phyloP scores from a whole-genome alignment of 2,888 invertebrate genomes.

The Steinernema carpocapsae region DNA sequence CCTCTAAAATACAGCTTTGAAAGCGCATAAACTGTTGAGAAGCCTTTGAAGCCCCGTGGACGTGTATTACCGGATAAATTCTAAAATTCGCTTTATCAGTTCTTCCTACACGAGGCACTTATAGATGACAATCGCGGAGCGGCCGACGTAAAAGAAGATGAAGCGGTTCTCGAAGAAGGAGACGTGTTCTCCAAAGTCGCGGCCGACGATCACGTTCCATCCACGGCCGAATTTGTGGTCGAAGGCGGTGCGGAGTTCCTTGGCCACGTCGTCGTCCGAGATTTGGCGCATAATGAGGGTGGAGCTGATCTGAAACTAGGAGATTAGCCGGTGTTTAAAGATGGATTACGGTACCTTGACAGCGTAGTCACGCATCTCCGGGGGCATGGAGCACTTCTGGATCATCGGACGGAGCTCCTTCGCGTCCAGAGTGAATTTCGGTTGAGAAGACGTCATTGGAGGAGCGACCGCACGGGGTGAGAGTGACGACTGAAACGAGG shows the following conservation, averaged over 20 bases:
- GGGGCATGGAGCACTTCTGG: conserved; percentile 11
- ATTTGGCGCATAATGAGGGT: background rate
- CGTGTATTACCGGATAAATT: too few relatives aligned
- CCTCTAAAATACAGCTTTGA: too few relatives aligned
- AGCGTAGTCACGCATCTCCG: conserved; percentile 7
- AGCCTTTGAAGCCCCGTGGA: too few relatives aligned
- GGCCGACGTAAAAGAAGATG: conserved; percentile 23
- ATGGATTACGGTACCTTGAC: background rate
- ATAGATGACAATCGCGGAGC: conserved; percentile 22
- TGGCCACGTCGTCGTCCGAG: conserved; percentile 8
- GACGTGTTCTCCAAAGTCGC: conserved; percentile 16
- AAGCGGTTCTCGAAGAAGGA: background rate
- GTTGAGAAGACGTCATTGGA: too few relatives aligned
- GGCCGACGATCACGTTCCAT: conserved; percentile 26
- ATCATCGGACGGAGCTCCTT: conserved; percentile 4
- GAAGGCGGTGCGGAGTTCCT: background rate
- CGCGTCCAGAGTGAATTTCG: background rate
- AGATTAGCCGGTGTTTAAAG: background rate
- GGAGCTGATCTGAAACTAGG: background rate
- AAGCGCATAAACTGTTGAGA: too few relatives aligned
- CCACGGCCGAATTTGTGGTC: conserved; percentile 14
- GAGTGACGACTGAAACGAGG: too few relatives aligned
- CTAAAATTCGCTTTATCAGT: too few relatives aligned
- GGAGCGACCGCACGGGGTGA: too few relatives aligned
- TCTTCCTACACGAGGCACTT: background rate